A percentile compares a stretch with the other conserved stretches of the same genome.
Evolutionary conservation across 2,113 vertebrate species (phyloP).

Genomic region (Nestor notabilis): DNA sequence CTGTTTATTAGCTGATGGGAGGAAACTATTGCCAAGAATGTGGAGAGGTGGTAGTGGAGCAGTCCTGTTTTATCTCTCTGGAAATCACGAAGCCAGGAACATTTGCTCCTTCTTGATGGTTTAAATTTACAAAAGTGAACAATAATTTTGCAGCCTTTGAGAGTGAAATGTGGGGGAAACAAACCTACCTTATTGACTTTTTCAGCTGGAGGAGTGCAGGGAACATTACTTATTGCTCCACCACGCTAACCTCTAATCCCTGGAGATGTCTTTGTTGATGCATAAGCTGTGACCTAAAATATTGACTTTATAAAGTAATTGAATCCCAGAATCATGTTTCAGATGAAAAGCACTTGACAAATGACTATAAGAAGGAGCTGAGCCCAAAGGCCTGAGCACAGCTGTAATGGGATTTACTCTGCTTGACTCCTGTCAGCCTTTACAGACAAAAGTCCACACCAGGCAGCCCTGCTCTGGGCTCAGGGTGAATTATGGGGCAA

Average conservation of each 20-base stretch:
- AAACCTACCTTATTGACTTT: conserved; percentile 19
- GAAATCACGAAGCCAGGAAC: background rate
- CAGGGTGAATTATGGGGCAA: background rate
- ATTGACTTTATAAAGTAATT: conserved; percentile 70
- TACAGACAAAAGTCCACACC: background rate
- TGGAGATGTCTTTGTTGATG: conserved; percentile 56
- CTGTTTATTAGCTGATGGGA: background rate
- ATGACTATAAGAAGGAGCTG: conserved; percentile 2
- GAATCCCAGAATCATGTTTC: conserved; percentile 64
- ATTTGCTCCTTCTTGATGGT: background rate
- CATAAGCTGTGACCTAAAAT: conserved; percentile 62
- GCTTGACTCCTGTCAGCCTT: background rate
- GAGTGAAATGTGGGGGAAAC: conserved; percentile 23
- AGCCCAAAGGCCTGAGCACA: background rate
- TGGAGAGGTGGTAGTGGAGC: background rate
- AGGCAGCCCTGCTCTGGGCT: background rate
- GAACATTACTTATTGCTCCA: conserved; percentile 30
- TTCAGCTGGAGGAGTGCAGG: background rate
- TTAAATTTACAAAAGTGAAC: conserved; percentile 41
- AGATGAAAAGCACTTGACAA: conserved; percentile 59
- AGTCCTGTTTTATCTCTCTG: background rate
- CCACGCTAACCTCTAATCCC: background rate
- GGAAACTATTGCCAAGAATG: background rate
- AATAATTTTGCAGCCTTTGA: conserved; percentile 21
- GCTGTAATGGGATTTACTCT: conserved; percentile 19